phyloP scores from a whole-genome alignment of 2,797 vertebrate genomes.

The Alfaro cultratus region DNA sequence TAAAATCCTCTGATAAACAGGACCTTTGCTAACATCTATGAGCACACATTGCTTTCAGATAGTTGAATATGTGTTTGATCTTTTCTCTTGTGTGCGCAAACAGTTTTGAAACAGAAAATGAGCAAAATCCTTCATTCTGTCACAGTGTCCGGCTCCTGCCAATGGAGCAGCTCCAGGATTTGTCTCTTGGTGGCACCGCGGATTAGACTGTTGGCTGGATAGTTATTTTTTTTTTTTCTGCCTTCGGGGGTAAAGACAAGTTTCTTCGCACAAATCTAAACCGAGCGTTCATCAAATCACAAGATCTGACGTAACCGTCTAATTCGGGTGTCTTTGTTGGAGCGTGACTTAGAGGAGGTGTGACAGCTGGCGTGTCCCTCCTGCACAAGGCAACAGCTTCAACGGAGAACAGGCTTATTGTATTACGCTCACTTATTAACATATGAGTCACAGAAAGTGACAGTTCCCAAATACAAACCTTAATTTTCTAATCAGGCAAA shows the following conservation, averaged over 20 bases:
- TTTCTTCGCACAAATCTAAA: constrained; percentile 46
- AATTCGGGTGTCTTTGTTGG: constrained; percentile 45
- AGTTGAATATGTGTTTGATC: constrained; percentile 13
- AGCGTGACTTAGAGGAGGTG: constrained; percentile 61
- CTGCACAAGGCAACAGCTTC: constrained; percentile 35
- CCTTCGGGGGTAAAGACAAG: constrained; percentile 33
- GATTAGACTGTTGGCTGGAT: constrained; percentile 58
- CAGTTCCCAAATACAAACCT: constrained; percentile 20
- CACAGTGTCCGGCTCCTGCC: constrained; percentile 42
- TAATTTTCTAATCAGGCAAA: constrained; percentile 3
- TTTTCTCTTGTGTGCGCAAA: constrained; percentile 1
- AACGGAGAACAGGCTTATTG: constrained; percentile 22
- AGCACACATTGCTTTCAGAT: constrained; percentile 13
- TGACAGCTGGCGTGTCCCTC: constrained; percentile 52
- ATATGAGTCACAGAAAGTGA: constrained; percentile 34
- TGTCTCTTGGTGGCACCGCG: constrained; percentile 51
- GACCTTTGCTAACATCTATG: constrained; percentile 21
- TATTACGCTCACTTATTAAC: constrained; percentile 35
- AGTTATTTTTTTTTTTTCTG: constrained; percentile 1
- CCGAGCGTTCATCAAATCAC: constrained; percentile 36
- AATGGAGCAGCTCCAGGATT: constrained; percentile 49
- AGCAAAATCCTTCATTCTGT: constrained; percentile 51
- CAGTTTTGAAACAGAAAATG: constrained; percentile 52
- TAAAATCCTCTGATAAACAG: constrained; percentile 19
- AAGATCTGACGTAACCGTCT: constrained; percentile 51